Percentiles rank a stretch among this genome's conserved stretches.
phyloP scores from a whole-genome alignment of 2,113 vertebrate species.

The Ornithorhynchus anatinus region DNA sequence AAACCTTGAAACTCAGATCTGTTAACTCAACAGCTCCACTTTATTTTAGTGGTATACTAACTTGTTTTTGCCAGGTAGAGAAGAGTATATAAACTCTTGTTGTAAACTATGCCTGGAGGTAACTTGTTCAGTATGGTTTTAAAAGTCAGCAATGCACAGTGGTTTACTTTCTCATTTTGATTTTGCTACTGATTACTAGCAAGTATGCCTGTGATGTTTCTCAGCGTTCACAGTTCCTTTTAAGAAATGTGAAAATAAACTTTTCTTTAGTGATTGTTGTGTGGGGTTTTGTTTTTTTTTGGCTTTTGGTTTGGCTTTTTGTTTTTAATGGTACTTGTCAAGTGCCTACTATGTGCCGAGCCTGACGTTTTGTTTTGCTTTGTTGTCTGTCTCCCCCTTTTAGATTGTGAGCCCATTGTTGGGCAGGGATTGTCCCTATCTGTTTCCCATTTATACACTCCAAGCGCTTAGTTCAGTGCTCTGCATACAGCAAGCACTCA shows the following conservation, averaged over 20 bases:
- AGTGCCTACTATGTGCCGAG: no score
- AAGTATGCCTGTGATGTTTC: constrained; percentile 13
- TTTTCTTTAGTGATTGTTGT: constrained; percentile 11
- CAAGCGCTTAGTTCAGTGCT: no score
- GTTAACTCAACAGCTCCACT: neutral
- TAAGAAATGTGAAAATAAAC: constrained; percentile 41
- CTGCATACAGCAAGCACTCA: no score
- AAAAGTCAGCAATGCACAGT: neutral
- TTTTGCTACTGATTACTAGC: neutral
- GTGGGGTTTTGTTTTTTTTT: constrained; percentile 3
- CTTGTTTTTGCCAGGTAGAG: neutral
- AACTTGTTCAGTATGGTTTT: neutral
- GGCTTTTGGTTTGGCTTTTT: no score
- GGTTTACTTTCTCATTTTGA: constrained; percentile 24
- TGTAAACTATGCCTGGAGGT: neutral
- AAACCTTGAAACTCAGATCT: neutral
- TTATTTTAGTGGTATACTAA: neutral
- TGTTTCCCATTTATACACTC: no score
- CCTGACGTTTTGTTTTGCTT: no score
- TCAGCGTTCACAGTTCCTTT: constrained; percentile 32
- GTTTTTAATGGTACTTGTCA: no score
- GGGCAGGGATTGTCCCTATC: no score
- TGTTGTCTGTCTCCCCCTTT: no score
- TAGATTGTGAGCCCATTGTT: no score
- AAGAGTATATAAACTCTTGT: neutral